Base-by-base conservation (phyloP, 2,888 invertebrate species). In the Neoaliturus tenellus region DNA sequence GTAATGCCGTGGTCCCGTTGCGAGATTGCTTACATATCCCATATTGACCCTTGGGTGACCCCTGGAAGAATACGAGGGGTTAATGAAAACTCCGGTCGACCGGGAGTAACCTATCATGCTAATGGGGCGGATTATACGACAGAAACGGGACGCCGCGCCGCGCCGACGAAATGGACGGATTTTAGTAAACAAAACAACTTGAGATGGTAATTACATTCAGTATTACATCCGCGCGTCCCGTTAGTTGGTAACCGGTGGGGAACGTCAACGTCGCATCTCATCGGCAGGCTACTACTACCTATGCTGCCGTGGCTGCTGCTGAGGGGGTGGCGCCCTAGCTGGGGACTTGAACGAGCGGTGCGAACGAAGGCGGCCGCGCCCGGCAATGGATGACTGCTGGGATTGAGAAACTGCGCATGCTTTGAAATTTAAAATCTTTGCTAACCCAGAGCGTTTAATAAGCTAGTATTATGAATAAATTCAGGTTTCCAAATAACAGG, bases 161-260 rank as follows among this genome's bases (percentile, higher is more conserved):
- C 48, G 51, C n/a, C 44, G 71, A 28, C 28, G 33, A 33, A 78
- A 78, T 28, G 51, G 55, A 55, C 73, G 55, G 51, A 78, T 55
- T 78, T 78, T 51, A 44, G 44, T 48, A 78, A 78, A 55, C 78
- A 78, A 78, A 78, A 78, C 51, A 51, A 78, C 78, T 78, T 78
- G 35, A 20, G 33, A 78, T 78, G 78, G 55, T 78, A 35, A 78
- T 78, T 23, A 78, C 28, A 78, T 78, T 31, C 75, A 75, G 71
- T 39, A 41, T 35, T 71, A 41, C 39, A 71, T 39, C 10, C 17
- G 67, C 6, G 31, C 20, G 71, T 71, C 3, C 71, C 71, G 71
- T 71, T 71, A 71, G 10, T 14, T 28, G 28, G 48, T 48, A n/a
- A 48, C 48, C 14, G 17, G 55, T 23, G 2, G 55, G 55, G n/a